phyloP scores from a whole-genome alignment of 2,113 vertebrate species.

The Phoenicopterus ruber region DNA sequence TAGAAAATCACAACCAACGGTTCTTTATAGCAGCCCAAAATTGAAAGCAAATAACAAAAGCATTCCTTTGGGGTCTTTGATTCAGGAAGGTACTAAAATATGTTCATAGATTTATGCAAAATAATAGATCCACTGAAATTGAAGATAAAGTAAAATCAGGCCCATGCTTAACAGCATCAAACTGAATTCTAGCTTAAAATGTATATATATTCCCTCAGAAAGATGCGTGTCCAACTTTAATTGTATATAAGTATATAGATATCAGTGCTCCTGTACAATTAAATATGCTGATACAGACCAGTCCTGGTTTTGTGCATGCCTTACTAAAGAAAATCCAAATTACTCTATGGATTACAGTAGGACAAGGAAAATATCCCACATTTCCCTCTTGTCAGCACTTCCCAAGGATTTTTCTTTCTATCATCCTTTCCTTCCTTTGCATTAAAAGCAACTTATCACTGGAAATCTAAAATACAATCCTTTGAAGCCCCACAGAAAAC shows the following conservation, averaged over 20 bases:
- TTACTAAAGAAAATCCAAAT: neutral
- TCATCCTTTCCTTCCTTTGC: neutral
- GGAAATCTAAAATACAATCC: neutral
- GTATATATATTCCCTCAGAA: neutral
- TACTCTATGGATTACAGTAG: neutral
- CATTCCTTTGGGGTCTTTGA: neutral
- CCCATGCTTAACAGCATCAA: neutral
- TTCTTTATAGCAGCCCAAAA: constrained; percentile 39
- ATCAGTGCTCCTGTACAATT: neutral
- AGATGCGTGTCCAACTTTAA: neutral
- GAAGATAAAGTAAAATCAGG: neutral
- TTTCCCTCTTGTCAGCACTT: neutral
- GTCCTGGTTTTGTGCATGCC: neutral
- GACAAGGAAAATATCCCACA: neutral
- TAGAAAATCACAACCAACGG: neutral
- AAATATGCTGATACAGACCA: neutral
- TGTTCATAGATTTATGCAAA: neutral
- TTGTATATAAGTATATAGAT: neutral
- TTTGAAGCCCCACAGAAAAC: neutral
- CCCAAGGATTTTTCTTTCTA: neutral
- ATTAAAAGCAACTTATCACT: neutral
- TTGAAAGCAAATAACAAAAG: constrained; percentile 53
- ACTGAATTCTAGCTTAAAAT: neutral
- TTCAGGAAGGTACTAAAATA: neutral
- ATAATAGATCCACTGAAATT: neutral